Evolutionary conservation across 2,113 vertebrate species (phyloP), one percentile per base, ranked within the genome.

Genomic region (Plotosus lineatus): DNA sequence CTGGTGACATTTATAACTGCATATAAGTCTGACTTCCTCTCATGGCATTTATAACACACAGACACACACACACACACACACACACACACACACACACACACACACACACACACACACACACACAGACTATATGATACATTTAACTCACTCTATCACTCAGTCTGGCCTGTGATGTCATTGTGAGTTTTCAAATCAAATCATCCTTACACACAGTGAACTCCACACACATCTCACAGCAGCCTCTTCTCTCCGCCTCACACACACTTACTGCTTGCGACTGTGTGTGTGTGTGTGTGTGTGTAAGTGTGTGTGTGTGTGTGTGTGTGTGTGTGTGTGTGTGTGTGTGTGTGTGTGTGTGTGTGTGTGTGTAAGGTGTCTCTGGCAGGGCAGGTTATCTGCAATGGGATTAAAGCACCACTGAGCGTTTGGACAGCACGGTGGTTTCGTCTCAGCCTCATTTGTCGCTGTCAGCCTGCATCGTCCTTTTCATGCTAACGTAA

Each of bases 381-480:
- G 28, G 21, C 85, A 85, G 87, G 83, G 82, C 77, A 76, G 88
- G 86, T 78, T 75, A 86, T 87, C 85, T 78, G 84, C 85, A 86
- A 82, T 86, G 86, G 83, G 87, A 89, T 91, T 87, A 87, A 28
- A 79, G 81, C 78, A 42, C 73, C 86, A 82, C 85, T 78, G 56
- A 68, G 85, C 86, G 84, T 90, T 89, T 88, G 82, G 86, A 88
- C 83, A 85, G 85, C 80, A 82, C 77, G 69, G 85, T 84, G 83
- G 84, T 84, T 63, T 14, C 81, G 79, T 56, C 88, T 89, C 88
- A 80, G 79, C 65, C 88, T 89, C 88, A 80, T 90, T 91, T 88
- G 85, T 87, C 87, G 88, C 90, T 89, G 88, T 88, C 84, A 85
- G 81, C 56, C 78, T 58, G 78, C 85, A 84, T 84, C 85, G 88